phyloP scores from a whole-genome alignment of 2,113 vertebrate genomes.

The Pagrus major region DNA sequence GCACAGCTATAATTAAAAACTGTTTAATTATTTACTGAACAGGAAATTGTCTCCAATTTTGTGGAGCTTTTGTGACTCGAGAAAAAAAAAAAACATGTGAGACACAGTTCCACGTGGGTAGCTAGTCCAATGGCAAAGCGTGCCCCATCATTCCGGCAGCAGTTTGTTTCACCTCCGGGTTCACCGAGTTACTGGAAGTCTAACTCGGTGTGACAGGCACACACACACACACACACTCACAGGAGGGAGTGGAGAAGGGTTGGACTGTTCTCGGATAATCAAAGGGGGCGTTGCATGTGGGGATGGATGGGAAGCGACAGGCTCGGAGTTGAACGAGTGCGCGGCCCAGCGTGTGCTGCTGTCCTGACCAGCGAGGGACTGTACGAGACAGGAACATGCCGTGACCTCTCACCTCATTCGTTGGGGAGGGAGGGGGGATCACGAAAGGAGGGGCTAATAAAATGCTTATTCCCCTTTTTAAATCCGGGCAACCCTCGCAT shows the following conservation, averaged over 20 bases:
- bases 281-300: slow-evolving; percentile 84
- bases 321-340: slow-evolving; percentile 88
- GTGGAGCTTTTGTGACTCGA: not conserved
- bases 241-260: slow-evolving; percentile 57
- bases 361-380: slow-evolving; percentile 76
- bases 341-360: slow-evolving; percentile 83
- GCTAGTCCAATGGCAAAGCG: slow-evolving; percentile 29
- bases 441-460: slow-evolving; percentile 23
- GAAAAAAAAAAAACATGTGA: not conserved
- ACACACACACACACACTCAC: slow-evolving; percentile 69
- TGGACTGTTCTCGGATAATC: slow-evolving; percentile 88
- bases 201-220: slow-evolving; percentile 87
- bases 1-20: slow-evolving; percentile 7
- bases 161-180: slow-evolving; percentile 85
- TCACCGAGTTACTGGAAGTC: slow-evolving; percentile 88
- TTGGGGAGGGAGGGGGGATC: slow-evolving; percentile 24
- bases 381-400: slow-evolving; percentile 73
- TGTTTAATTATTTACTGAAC: slow-evolving; percentile 4
- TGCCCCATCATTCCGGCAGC: slow-evolving; percentile 78
- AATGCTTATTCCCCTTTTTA: slow-evolving; percentile 27
- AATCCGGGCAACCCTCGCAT: not conserved
- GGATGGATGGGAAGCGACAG: slow-evolving; percentile 94
- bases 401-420: slow-evolving; percentile 75
- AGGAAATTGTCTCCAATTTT: not conserved
- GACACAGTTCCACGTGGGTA: slow-evolving; percentile 22